Base-by-base conservation (phyloP, 2,113 vertebrate genomes). In the Mystacornis crossleyi region DNA sequence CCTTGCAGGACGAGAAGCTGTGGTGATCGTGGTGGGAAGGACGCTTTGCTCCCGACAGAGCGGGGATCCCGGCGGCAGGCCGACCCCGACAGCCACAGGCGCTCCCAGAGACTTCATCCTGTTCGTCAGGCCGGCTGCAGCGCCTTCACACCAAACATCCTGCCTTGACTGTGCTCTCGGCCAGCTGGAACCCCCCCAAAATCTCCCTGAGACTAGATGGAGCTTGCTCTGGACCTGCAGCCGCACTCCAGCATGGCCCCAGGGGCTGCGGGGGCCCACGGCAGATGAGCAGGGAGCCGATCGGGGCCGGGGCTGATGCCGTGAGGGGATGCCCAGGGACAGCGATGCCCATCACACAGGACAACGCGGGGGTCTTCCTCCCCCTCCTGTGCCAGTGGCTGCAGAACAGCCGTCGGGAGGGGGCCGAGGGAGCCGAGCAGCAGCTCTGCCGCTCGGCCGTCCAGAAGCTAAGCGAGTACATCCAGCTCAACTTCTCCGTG, bases 341-440 rank as follows among this genome's bases (percentile, higher is more conserved):
- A 83, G 98, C 97, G 69, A 99, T 99, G 99, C 99, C 99, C 94
- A 99, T 99, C 97, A 99, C 99, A 20, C 99, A 99, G 97, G 99
- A 99, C 98, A 99, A 99, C 91, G 99, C 99, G 7, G 86, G 96
- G 95, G 97, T 98, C 92, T 99, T 99, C 97, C 99, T 99, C 60
- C 91, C 98, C 70, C 98, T 99, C 94, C 98, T 99, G 91, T 98
- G 98, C 97, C 98, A 98, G 89, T 99, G 99, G 99, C 98, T 99
- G 53, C 94, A 97, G 93, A 98, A 98, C 89, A 96, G 97, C 84
- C 85, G 84, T 48, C 87, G 90, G 80, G 97, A 98, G 85, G 97
- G 98, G 26, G 95, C 79, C 10, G 97, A 97, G 4, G 97, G 97
- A 3, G 86, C 97, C 0, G 98, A 98, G 92, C 95, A 98, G 94